These are phyloP conservation scores for Hydrotaea cyrtoneurina DNA, from an alignment of 2,888 invertebrate species.

Conservation along the genomic window DNA sequence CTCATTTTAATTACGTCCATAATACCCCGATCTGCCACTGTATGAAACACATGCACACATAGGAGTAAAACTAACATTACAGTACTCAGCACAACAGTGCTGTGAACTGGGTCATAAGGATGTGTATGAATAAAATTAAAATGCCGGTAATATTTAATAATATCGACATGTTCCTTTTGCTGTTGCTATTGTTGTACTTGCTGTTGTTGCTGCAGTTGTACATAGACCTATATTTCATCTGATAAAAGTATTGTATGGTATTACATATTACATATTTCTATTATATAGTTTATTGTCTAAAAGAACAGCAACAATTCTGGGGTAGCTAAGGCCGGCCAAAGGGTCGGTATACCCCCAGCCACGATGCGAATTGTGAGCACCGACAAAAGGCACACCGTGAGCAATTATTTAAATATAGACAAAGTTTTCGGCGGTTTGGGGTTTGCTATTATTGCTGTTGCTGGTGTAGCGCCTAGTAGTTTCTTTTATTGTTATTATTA, in stretches of 20 bases:
- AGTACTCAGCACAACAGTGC: not conserved
- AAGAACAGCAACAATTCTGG: constrained; percentile 7
- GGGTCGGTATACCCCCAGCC: not conserved
- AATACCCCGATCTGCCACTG: not conserved
- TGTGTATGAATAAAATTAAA: constrained; percentile 62
- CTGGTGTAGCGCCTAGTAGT: not conserved
- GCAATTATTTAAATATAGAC: constrained; percentile 44
- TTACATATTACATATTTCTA: not conserved
- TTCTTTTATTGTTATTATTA: constrained; percentile 6
- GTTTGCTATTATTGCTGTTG: not conserved
- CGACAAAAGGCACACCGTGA: constrained; percentile 36
- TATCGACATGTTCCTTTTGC: constrained; percentile 55
- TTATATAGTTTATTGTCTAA: not conserved
- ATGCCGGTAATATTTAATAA: constrained; percentile 62
- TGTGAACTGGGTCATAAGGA: constrained; percentile 61
- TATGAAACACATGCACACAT: not conserved
- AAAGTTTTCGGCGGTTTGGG: constrained; percentile 16
- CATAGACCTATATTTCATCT: constrained; percentile 44
- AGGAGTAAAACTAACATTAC: not conserved
- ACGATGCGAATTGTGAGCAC: not conserved
- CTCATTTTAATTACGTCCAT: not conserved
- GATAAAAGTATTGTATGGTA: constrained; percentile 58
- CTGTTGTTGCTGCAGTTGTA: not conserved
- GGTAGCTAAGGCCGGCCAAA: constrained; percentile 8
- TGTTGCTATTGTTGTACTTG: constrained; percentile 7